A percentile compares a stretch with the other conserved stretches of the same genome.
Conservation (phyloP, 2,797 vertebrate species). For the Myioborus miniatus region DNA sequence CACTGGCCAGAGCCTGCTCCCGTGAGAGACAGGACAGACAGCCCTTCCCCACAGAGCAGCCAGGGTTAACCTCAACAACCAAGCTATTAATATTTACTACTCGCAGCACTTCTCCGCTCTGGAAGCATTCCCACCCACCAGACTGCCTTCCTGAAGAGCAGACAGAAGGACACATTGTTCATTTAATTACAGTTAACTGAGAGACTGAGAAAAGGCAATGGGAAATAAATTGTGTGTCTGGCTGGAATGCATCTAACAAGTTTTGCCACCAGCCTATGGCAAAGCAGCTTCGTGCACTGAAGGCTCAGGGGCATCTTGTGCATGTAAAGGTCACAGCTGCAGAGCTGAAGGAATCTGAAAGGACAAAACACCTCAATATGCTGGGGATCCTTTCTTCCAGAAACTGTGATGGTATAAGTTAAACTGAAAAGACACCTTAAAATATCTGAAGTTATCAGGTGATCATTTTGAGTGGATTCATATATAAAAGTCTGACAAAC, state of each 20-base stretch:
- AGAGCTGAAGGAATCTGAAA: neutral
- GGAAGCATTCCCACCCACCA: neutral
- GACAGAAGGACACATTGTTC: constrained; percentile 20
- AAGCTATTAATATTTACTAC: neutral
- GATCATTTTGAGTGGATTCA: neutral
- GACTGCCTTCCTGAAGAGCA: neutral
- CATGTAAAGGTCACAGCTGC: neutral
- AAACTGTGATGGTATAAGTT: neutral
- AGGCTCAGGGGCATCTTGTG: neutral
- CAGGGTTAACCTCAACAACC: neutral
- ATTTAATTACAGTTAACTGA: neutral
- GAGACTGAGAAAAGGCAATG: neutral
- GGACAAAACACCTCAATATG: neutral
- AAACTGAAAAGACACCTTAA: neutral
- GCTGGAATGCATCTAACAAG: neutral
- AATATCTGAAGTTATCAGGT: neutral
- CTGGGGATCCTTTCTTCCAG: neutral
- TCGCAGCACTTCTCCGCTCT: neutral
- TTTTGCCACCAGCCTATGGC: neutral
- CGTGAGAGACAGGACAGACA: rapidly evolving
- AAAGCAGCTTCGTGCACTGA: neutral
- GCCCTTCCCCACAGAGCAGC: neutral
- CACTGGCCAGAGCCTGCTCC: neutral
- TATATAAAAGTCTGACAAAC: neutral
- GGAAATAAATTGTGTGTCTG: neutral